Conservation (phyloP, 2,797 vertebrate genomes). For the Chelon labrosus region DNA sequence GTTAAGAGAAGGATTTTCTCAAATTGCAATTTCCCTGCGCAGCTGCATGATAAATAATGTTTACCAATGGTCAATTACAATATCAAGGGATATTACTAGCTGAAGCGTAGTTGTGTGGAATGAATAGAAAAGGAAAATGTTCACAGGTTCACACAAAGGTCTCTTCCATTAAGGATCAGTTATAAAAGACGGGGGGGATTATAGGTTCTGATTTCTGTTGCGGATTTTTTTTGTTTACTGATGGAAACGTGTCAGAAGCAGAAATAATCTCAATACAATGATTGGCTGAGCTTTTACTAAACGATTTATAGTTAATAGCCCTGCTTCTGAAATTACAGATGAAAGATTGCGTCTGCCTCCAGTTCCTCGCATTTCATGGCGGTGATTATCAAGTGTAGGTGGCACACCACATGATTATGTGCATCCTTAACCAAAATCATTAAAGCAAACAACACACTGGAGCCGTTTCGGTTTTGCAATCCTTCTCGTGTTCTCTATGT, state of each 20-base stretch:
- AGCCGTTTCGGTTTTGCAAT: slow-evolving; percentile 22
- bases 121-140: slow-evolving; percentile 59
- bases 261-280: slow-evolving; percentile 50
- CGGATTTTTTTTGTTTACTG: slow-evolving; percentile 53
- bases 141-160: slow-evolving; percentile 71
- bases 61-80: slow-evolving; percentile 73
- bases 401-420: slow-evolving; percentile 19
- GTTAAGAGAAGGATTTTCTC: slow-evolving; percentile 56
- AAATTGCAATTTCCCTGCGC: slow-evolving; percentile 62
- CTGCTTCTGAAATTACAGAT: slow-evolving; percentile 49
- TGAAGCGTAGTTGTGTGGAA: slow-evolving; percentile 52
- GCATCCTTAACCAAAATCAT: slow-evolving; percentile 28
- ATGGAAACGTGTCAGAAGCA: slow-evolving; percentile 50
- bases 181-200: slow-evolving; percentile 58
- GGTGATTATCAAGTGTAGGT: slow-evolving; percentile 28
- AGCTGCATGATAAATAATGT: slow-evolving; percentile 68
- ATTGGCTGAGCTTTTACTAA: slow-evolving; percentile 44
- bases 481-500: slow-evolving; percentile 6
- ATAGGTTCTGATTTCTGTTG: slow-evolving; percentile 53
- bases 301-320: slow-evolving; percentile 40
- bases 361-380: slow-evolving; percentile 11
- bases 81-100: slow-evolving; percentile 62
- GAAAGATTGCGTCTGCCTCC: slow-evolving; percentile 19
- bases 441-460: slow-evolving; percentile 22
- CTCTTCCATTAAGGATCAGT: slow-evolving; percentile 57